Evolutionary conservation across 2,888 invertebrate genomes (phyloP).

Genomic region (Cheilosia urbana): DNA sequence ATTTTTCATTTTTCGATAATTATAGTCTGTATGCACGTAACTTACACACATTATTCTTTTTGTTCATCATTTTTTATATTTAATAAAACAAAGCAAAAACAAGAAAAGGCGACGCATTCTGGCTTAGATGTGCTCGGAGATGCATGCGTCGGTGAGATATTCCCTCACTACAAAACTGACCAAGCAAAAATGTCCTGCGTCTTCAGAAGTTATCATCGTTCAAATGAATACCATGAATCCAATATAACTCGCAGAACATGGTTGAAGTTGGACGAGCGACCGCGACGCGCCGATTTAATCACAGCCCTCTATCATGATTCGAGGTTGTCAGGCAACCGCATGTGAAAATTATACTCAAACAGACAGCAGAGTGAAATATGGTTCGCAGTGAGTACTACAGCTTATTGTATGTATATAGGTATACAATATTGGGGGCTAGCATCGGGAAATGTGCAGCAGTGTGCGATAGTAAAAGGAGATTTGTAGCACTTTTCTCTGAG

Average conservation of each 20-base stretch:
- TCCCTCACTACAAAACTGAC: conserved; percentile 56
- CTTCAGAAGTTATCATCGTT: conserved; percentile 60
- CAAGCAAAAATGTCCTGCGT: conserved; percentile 69
- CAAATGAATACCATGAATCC: conserved; percentile 44
- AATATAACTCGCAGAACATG: conserved; percentile 14
- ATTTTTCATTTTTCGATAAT: conserved; percentile 81
- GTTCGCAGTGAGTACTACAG: conserved; percentile 44
- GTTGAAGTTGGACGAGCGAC: conserved; percentile 17
- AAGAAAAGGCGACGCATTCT: conserved; percentile 36
- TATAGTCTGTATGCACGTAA: conserved; percentile 77
- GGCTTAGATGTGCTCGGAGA: conserved; percentile 63
- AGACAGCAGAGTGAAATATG: conserved; percentile 74
- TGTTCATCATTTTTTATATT: conserved; percentile 72
- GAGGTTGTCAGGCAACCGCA: conserved; percentile 73
- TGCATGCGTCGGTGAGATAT: conserved; percentile 69
- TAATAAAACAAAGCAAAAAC: conserved; percentile 51
- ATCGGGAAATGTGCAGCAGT: conserved; percentile 44
- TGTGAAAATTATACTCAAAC: conserved; percentile 76
- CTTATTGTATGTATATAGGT: not conserved
- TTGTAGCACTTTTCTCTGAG: conserved; percentile 49
- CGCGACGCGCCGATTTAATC: conserved; percentile 69
- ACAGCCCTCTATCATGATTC: conserved; percentile 73
- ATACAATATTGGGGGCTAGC: conserved; percentile 37
- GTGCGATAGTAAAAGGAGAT: conserved; percentile 36
- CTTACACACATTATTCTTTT: conserved; percentile 75